phyloP scores from a whole-genome alignment of 2,888 invertebrate genomes.

The Caenorhabditis sp. region DNA sequence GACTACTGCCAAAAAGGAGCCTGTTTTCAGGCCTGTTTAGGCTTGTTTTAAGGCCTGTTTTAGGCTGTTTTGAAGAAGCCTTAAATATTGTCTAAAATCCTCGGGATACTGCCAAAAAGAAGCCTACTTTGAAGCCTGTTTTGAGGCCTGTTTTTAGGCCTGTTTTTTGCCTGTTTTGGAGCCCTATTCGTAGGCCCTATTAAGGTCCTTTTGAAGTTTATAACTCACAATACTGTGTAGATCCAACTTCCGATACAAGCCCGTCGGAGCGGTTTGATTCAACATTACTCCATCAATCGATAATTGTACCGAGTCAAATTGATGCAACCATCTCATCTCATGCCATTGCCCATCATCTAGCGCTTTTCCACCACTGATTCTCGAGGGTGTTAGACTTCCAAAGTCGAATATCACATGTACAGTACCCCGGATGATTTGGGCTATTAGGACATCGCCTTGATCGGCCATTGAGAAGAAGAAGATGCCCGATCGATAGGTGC shows the following conservation, averaged over 20 bases:
- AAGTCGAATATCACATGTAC: conserved; percentile 68
- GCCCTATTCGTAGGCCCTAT: too few species aligned
- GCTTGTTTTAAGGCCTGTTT: too few species aligned
- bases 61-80: too few species aligned
- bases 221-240: conserved; percentile 61
- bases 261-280: conserved; percentile 65
- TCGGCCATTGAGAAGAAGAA: conserved; percentile 70
- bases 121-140: too few species aligned
- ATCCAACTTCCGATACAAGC: conserved; percentile 69
- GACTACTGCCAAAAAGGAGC: too few species aligned
- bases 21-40: too few species aligned
- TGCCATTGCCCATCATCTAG: conserved; percentile 70
- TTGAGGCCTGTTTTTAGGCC: too few species aligned
- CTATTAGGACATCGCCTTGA: conserved; percentile 68
- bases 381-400: conserved; percentile 56
- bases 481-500: conserved; percentile 65
- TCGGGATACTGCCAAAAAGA: too few species aligned
- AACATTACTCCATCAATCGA: conserved; percentile 63
- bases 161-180: too few species aligned
- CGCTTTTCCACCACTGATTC: conserved; percentile 64
- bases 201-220: too few species aligned
- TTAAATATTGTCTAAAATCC: too few species aligned
- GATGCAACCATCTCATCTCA: conserved; percentile 67
- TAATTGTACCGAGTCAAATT: conserved; percentile 67
- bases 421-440: conserved; percentile 64